A percentile compares a stretch with the other conserved stretches of the same genome.
Evolutionary conservation across 2,113 vertebrate species (phyloP).

Genomic region (Hippoglossus stenolepis): DNA sequence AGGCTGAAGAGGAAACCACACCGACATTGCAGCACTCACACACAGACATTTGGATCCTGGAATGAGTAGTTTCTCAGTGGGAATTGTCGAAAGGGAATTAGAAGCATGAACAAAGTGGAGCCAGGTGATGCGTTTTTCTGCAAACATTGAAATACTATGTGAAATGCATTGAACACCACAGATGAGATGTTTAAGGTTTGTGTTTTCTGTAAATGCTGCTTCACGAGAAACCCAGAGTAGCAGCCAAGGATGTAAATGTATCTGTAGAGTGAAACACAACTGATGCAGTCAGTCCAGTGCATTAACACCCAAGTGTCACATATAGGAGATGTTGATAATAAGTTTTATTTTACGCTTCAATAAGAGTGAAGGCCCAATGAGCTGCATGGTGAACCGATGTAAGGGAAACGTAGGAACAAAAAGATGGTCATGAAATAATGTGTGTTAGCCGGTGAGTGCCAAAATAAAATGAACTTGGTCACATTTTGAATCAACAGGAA

Average conservation of each 20-base stretch:
- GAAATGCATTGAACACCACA: constrained; percentile 3
- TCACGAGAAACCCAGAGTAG: constrained; percentile 4
- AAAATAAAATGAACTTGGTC: constrained; percentile 57
- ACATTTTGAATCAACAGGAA: constrained; percentile 44
- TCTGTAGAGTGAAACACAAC: neutral
- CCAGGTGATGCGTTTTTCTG: neutral
- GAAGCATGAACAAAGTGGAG: neutral
- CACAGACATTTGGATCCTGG: neutral
- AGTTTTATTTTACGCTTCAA: constrained; percentile 33
- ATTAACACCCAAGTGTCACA: neutral
- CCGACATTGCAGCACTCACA: neutral
- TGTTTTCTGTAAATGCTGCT: neutral
- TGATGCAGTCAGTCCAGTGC: neutral
- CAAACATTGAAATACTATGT: neutral
- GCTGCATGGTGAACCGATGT: constrained; percentile 28
- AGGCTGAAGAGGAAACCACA: constrained; percentile 4
- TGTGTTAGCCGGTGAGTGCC: constrained; percentile 61
- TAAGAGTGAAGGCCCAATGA: constrained; percentile 2
- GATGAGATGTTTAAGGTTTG: neutral
- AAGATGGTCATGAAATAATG: constrained; percentile 13
- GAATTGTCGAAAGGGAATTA: neutral
- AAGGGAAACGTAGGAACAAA: constrained; percentile 3
- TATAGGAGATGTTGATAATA: constrained; percentile 16
- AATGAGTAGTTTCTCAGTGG: neutral
- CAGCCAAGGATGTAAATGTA: constrained; percentile 2